Evolutionary conservation across 2,113 vertebrate genomes (phyloP), one percentile per base, ranked within the genome.

Genomic region (Falcunculus frontatus): DNA sequence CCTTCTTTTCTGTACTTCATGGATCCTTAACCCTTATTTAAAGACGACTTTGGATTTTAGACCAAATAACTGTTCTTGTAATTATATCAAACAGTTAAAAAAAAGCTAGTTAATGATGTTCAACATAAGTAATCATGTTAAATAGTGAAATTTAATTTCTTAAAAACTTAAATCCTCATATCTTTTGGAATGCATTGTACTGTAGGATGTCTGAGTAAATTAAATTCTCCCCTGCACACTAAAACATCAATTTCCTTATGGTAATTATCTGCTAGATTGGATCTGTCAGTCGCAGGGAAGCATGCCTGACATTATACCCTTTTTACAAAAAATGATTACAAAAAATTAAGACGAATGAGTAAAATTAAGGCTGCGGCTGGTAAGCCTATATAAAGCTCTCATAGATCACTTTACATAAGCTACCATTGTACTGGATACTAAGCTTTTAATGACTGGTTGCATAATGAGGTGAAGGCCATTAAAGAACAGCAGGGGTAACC

Each of bases 231-330:
- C 98, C 98, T 98, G 98, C 99, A 99, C 98, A 99, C 99, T 99
- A 99, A 99, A 99, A 99, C 99, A 99, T 99, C 99, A 99, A 99
- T 99, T 99, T 99, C 99, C 99, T 99, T 99, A 99, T 99, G 99
- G 99, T 99, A 99, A 99, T 99, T 99, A 99, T 99, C 98, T 99
- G 98, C 98, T 99, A 99, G 99, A 99, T 99, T 99, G 98, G 99
- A 99, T 98, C 99, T 99, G 99, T 99, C 99, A 99, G 98, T 98
- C 98, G 99, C 98, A 98, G 98, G 98, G 99, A 99, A 99, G 99
- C 99, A 99, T 98, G 98, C 98, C 99, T 99, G 99, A 99, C 99
- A 99, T 99, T 99, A 98, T 99, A 99, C 98, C 99, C 99, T 99
- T 98, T 99, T 99, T 99, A 99, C 98, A 98, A 98, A 99, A 98